Base-by-base conservation (phyloP, 2,888 invertebrate genomes). In the Drosophila putrida region DNA sequence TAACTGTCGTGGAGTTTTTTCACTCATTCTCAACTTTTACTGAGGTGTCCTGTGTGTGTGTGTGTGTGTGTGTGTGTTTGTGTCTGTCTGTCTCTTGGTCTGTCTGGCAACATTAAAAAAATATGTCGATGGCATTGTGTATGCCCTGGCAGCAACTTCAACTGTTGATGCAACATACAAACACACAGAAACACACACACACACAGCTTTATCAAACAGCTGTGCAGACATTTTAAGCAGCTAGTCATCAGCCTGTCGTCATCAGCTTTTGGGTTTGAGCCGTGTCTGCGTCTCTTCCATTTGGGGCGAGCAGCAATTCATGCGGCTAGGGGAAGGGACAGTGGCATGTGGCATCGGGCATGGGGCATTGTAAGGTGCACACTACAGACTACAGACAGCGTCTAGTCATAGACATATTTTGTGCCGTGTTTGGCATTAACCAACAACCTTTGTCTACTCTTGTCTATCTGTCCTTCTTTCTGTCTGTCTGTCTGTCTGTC, bases 141-240 rank as follows among this genome's bases (percentile, higher is more conserved):
- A 49, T 64, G 76, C 59, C 57, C 59, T 64, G 65, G 58, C 55
- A 73, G 78, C 78, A 80, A 78, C 78, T 82, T 75, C 79, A 82
- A 82, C 82, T 82, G 88, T 82, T 82, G 82, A 87, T 87, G 82
- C 82, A 74, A 74, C 67, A 79, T 65, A 81, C 43, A 36, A 43
- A 39, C 63, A 49, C 66, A 43, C 59, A 51, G 51, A 44, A 57
- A 47, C 38, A 49, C 64, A 36, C 50, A 53, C 44, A 39, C 44
- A 44, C 15, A 54, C 49, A 59, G 39, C 50, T 44, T 59, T 64
- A 69, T 51, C 71, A 83, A 83, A 83, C 88, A 83, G 82, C 82
- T 88, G 88, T 80, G 88, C 87, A 88, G 82, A 86, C 82, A 83
- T 88, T 83, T 87, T 83, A 83, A 83, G 83, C 89, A 83, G 79